Evolutionary conservation across 2,113 vertebrate species (phyloP), one percentile per base, ranked within the genome.

Genomic region (Neodon shergylaensis): DNA sequence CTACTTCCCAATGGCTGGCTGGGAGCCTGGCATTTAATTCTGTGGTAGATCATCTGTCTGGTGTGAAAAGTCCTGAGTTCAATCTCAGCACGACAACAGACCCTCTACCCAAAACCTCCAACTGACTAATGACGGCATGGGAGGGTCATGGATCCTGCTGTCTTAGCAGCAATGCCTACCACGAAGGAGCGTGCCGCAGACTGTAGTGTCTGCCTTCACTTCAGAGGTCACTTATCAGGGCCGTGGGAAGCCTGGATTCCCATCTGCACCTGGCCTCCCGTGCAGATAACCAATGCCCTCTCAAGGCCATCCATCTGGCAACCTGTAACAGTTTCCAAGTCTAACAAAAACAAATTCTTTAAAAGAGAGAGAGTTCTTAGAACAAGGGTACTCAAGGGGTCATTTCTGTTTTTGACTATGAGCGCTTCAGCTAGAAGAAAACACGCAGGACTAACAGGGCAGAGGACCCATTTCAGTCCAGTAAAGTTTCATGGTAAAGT

Each of bases 271-370:
- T 96, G 92, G 86, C 74, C 70, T 94, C 87, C 65, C 49, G 82
- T 78, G 74, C 84, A 82, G 93, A 96, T 93, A 94, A 84, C 94
- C 24, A 92, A 47, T 74, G 72, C 19, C 44, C 14, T n/a, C 88
- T 54, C 92, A 84, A 72, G 81, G 58, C 92, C 86, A 13, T 85
- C 90, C 94, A 94, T 95, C 93, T 96, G 97, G 93, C 73, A 93
- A 76, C 79, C 94, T 72, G 79, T 87, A 97, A 94, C 78, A 92
- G 78, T 74, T 90, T 94, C 83, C 83, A 95, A 95, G 39, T 42
- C 83, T 96, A 88, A 95, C 66, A 96, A 97, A 97, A 98, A 93
- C 93, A 95, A 96, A 90, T 7, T 8, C 13, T 97, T 81, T 33
- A 66, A 21, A 42, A 33, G 89, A 68, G 81, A 52, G 58, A 79